A percentile compares a stretch with the other conserved stretches of the same genome.
These are phyloP conservation scores for Agelas oroides DNA, from an alignment of 37 sponge, comb jelly and placozoan genomes.

Conservation along the genomic window DNA sequence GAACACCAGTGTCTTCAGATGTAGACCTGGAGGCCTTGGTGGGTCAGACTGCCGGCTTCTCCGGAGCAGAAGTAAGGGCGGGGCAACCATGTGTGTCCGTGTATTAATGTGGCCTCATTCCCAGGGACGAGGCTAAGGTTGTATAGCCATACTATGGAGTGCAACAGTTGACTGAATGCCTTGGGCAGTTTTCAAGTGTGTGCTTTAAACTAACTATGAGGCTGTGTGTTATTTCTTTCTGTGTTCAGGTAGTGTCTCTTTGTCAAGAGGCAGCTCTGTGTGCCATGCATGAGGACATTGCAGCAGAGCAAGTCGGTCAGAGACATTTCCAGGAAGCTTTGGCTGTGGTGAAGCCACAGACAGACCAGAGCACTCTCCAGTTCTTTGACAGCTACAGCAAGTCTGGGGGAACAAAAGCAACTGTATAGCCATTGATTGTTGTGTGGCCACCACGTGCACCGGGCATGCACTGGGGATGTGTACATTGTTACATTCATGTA, in stretches of 20 bases:
- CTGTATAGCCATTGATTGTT: not conserved
- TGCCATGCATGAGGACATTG: slow-evolving; percentile 83
- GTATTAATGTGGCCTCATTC: no score
- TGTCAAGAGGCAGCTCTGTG: slow-evolving; percentile 92
- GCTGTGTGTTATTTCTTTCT: slow-evolving; percentile 2
- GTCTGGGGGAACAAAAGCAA: not conserved
- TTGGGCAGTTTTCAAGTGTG: not conserved
- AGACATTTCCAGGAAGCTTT: slow-evolving; percentile 77
- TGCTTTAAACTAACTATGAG: not conserved
- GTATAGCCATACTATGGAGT: no score
- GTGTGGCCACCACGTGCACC: not conserved
- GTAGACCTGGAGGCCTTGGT: slow-evolving; percentile 70
- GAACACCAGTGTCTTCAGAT: slow-evolving; percentile 66
- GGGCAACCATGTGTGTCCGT: no score
- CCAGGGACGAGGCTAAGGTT: no score
- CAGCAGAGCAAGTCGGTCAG: not conserved
- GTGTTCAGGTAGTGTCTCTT: slow-evolving; percentile 77
- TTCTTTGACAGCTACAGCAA: slow-evolving; percentile 69
- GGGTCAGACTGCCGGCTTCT: slow-evolving; percentile 65
- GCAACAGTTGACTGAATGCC: no score
- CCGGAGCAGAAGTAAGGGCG: slow-evolving; percentile 93
- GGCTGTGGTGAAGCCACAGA: slow-evolving; percentile 70
- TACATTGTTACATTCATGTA: no score
- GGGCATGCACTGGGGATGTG: no score
- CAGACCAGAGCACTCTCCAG: slow-evolving; percentile 39